Evolutionary conservation across 2,888 invertebrate species (phyloP).

Genomic region (Lagria hirta): DNA sequence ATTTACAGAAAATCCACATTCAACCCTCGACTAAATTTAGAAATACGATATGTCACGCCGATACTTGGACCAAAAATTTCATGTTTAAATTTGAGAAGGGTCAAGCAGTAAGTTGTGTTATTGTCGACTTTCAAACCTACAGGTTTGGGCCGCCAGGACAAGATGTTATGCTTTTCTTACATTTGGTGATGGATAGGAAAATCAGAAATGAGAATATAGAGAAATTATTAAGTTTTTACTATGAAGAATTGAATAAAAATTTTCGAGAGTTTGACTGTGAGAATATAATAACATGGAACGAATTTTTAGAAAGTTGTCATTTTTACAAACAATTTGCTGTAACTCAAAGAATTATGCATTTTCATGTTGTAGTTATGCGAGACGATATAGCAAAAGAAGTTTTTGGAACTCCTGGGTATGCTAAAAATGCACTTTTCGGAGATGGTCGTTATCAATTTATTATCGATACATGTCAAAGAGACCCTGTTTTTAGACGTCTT

Average conservation of each 20-base stretch:
- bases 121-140: constrained; percentile 41
- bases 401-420: constrained; percentile 27
- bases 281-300: constrained; percentile 28
- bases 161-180: constrained; percentile 38
- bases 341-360: constrained; percentile 33
- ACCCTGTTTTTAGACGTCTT: constrained; percentile 31
- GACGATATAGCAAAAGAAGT: constrained; percentile 30
- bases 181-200: constrained; percentile 33
- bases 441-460: constrained; percentile 33
- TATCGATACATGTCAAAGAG: constrained; percentile 26
- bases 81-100: constrained; percentile 46
- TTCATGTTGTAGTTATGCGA: constrained; percentile 33
- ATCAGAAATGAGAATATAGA: constrained; percentile 29
- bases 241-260: constrained; percentile 28
- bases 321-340: constrained; percentile 36
- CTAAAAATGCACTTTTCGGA: constrained; percentile 25
- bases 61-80: constrained; percentile 56
- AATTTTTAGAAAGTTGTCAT: constrained; percentile 36
- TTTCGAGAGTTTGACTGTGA: constrained; percentile 27
- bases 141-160: constrained; percentile 40
- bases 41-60: constrained; percentile 54
- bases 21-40: constrained; percentile 48
- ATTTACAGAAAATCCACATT: constrained; percentile 36
- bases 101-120: constrained; percentile 33
- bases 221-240: constrained; percentile 33